These are phyloP conservation scores for Cerastis rubricosa DNA, from an alignment of 2,888 invertebrate genomes.

Conservation along the genomic window DNA sequence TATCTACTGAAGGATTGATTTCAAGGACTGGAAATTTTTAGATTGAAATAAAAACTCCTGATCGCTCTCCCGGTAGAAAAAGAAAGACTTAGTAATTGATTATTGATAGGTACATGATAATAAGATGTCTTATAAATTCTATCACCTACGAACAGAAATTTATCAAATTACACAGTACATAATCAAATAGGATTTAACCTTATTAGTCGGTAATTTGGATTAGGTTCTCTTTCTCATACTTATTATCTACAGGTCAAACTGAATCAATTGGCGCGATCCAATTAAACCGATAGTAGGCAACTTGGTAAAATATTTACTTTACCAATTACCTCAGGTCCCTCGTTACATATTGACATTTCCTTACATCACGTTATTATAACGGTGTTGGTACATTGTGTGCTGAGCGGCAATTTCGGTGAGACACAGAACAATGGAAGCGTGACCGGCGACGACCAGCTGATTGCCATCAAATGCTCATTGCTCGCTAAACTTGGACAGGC, in stretches of 20 bases:
- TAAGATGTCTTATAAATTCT: background rate
- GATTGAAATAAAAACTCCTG: background rate
- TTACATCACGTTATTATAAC: constrained; percentile 69
- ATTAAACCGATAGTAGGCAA: background rate
- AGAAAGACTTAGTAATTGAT: background rate
- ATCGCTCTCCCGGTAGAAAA: background rate
- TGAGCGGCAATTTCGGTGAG: constrained; percentile 81
- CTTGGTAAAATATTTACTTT: constrained; percentile 32
- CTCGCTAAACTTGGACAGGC: constrained; percentile 72
- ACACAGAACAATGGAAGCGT: constrained; percentile 85
- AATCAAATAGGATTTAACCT: background rate
- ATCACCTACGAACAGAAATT: too few relatives aligned
- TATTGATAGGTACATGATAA: too few relatives aligned
- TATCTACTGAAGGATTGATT: background rate
- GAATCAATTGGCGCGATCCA: background rate
- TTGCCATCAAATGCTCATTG: constrained; percentile 78
- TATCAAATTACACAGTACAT: too few relatives aligned
- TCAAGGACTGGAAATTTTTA: background rate
- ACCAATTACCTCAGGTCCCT: constrained; percentile 40
- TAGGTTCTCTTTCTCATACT: background rate
- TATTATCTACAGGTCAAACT: background rate
- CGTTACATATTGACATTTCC: constrained; percentile 69
- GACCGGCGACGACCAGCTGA: constrained; percentile 79
- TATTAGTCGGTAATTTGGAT: background rate
- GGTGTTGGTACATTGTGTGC: constrained; percentile 73